A percentile compares a stretch with the other conserved stretches of the same genome.
Conservation (phyloP, 1,140 invertebrate genomes). For the Harpegnathos saltator region DNA sequence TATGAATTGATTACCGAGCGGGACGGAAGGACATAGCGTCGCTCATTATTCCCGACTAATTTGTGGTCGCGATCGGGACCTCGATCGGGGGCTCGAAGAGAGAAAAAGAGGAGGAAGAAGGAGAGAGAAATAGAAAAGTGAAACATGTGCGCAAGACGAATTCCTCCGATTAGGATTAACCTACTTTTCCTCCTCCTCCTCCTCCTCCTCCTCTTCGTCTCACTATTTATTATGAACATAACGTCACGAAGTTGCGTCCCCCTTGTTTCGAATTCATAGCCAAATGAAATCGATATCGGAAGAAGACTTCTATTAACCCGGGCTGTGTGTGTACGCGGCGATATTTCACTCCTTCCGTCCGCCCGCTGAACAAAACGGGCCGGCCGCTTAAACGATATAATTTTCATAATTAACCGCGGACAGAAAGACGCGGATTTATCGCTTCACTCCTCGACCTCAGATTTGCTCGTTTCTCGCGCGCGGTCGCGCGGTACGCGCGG, state of each 20-base stretch:
- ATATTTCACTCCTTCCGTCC: constrained; percentile 16
- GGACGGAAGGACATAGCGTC: constrained; percentile 31
- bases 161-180: constrained; percentile 54
- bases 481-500: too few relatives aligned
- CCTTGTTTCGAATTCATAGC: constrained; percentile 37
- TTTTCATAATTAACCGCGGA: constrained; percentile 30
- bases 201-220: not conserved
- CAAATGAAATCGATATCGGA: constrained; percentile 27
- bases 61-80: constrained; percentile 30
- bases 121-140: constrained; percentile 12
- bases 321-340: not conserved
- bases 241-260: constrained; percentile 11
- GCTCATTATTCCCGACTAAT: constrained; percentile 40
- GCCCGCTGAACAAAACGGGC: not conserved
- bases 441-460: not conserved
- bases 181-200: constrained; percentile 7
- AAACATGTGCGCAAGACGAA: constrained; percentile 59
- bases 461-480: not conserved
- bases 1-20: constrained; percentile 67
- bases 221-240: constrained; percentile 30
- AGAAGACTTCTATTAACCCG: not conserved
- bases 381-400: not conserved
- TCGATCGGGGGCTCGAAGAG: constrained; percentile 21
- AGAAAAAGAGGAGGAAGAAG: not conserved
- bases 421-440: not conserved